These are phyloP conservation scores for Mya arenaria DNA, from an alignment of 1,140 invertebrate genomes.

Conservation along the genomic window DNA sequence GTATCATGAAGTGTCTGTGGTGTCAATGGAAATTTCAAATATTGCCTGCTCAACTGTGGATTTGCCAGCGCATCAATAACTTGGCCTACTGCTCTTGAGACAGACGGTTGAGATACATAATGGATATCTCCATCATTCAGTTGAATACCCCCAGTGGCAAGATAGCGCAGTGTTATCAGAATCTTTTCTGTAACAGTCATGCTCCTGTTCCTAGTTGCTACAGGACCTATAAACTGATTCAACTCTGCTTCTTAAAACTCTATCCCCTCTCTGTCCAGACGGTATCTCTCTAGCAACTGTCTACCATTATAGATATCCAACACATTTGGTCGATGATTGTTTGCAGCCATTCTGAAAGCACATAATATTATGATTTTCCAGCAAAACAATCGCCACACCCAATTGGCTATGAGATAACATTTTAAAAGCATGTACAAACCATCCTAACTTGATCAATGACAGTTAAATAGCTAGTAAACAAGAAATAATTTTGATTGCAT, in stretches of 20 bases:
- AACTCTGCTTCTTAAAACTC: background rate
- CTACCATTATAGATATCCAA: background rate
- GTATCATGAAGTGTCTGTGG: background rate
- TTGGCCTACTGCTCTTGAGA: conserved; percentile 15
- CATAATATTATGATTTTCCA: no score
- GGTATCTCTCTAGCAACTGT: background rate
- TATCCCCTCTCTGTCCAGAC: background rate
- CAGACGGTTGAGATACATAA: conserved; percentile 36
- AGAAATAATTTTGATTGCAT: no score
- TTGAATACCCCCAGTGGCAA: conserved; percentile 39
- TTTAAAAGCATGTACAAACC: no score
- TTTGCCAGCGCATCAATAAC: conserved; percentile 31
- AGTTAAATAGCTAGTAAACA: no score
- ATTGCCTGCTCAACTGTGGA: background rate
- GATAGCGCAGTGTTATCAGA: conserved; percentile 46
- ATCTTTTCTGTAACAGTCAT: background rate
- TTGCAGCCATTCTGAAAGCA: no score
- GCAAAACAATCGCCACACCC: no score
- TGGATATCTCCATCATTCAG: conserved; percentile 53
- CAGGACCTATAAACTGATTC: background rate
- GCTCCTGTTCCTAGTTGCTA: background rate
- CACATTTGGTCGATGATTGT: background rate
- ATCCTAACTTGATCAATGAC: no score
- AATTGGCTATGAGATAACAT: no score
- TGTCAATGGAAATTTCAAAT: conserved; percentile 21